Base-by-base conservation (phyloP, 2,113 vertebrate genomes). In the Labrus mixtus region DNA sequence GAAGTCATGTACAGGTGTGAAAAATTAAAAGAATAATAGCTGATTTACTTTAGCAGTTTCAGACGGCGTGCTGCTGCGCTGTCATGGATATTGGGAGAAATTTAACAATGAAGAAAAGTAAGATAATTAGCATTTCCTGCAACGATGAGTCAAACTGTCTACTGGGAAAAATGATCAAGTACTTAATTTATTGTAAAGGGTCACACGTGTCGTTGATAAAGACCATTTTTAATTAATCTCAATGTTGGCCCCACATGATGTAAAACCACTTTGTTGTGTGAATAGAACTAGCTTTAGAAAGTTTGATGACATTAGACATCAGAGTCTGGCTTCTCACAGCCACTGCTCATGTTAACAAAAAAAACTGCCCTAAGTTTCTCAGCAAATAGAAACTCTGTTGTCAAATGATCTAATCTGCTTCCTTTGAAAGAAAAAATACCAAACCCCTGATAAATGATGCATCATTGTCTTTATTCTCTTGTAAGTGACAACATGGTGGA, bases 311-410 rank as follows among this genome's bases (percentile, higher is more conserved):
- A 36, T 50, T 43, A 58, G 57, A 64, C 23, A 22, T 20, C 10
- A 69, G 29, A 58, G 39, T 58, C 4, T 22, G n/a, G n/a, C 8
- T 19, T 48, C 33, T 65, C 41, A 4, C 29, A 10, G 16, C 20
- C 33, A 17, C 48, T 60, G 73, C 23, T 64, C 54, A 23, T 59
- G 50, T 64, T 59, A 51, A 51, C 55, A 20, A 68, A 16, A 16
- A n/a, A n/a, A 89, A 78, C 55, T 83, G 74, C n/a, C 71, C 74
- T 19, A 19, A 36, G 9, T 60, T 46, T 53, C 39, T 62, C 23
- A 48, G 59, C 29, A 73, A 72, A 70, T 22, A 66, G 81, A 41
- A 78, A 73, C 41, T 62, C 10, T 33, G 46, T 54, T 70, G 67
- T 76, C 46, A 76, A 60, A 11, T 73, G 36, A 50, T 64, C 22